phyloP scores from a whole-genome alignment of 2,113 vertebrate genomes.

The Atlantisia rogersi region DNA sequence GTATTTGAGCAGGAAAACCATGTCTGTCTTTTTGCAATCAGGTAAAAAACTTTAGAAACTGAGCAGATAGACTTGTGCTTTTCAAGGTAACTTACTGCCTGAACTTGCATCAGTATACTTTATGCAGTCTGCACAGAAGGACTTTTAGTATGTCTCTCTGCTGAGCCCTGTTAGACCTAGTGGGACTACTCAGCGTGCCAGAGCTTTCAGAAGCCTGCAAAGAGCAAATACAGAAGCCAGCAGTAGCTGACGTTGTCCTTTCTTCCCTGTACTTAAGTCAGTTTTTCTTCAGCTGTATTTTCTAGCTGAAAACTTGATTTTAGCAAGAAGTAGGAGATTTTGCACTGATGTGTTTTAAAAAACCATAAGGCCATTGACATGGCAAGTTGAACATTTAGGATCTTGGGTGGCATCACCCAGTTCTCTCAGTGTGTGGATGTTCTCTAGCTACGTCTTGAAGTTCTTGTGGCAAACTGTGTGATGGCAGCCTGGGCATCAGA shows the following conservation, averaged over 20 bases:
- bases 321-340: background rate
- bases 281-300: background rate
- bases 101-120: background rate
- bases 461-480: background rate
- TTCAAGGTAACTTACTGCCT: background rate
- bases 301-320: background rate
- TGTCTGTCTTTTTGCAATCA: background rate
- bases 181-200: background rate
- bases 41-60: background rate
- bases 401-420: background rate
- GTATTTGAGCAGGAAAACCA: background rate
- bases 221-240: background rate
- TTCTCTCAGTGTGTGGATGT: background rate
- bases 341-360: background rate
- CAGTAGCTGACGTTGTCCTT: background rate
- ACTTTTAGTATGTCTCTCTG: background rate
- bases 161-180: background rate
- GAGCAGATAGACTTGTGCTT: background rate
- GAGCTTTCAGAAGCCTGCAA: background rate
- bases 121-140: background rate
- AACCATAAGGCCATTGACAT: background rate
- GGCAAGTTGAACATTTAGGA: background rate
- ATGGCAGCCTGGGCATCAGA: background rate
- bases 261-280: background rate
- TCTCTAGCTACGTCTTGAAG: background rate